Evolutionary conservation across 2,888 invertebrate genomes (phyloP), one percentile per base, ranked within the genome.

Genomic region (Chrysolina oricalcia): DNA sequence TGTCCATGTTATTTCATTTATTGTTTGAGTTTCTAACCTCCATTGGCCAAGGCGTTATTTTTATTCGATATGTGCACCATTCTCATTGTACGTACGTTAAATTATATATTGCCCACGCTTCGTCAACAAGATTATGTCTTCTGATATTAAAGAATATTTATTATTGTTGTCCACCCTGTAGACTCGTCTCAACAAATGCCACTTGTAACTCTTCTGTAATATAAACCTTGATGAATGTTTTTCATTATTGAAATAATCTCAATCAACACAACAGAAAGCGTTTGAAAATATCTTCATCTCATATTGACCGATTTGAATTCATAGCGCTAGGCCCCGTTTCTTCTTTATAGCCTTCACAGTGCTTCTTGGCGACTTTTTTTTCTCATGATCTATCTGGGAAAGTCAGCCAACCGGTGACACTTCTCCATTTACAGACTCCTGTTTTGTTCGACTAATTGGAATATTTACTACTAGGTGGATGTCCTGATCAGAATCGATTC

Each of bases 341-440:
- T 50, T 67, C 67, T 53, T 48, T 40, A 27, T n/a, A 15, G 56
- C 50, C 50, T 50, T 67, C 48, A 13, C 17, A 50, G 17, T 67
- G 27, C 10, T 53, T 67, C 48, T 46, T 46, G 50, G 50, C 40
- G 6, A 40, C 48, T 67, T 67, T 67, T 67, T 67, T 35, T 23
- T 11, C 35, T 13, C 50, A 50, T 19, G 67, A 67, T 10, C 50
- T 17, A 63, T 27, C 73, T 68, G 65, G 68, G 64, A 63, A 73
- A 67, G 59, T 40, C 35, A 63, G 46, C 53, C 48, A 53, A 35
- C 35, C 35, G 66, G 72, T 72, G 72, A 72, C 66, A 74, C 77
- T 77, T 77, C 53, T 69, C 74, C 70, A 72, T 74, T 70, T 74
- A 74, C 64, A 73, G 76, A 71, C 35, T 50, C 21, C 50, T 35